phyloP scores from a whole-genome alignment of 2,797 vertebrate species.

The Rhabdophis nuchalis region DNA sequence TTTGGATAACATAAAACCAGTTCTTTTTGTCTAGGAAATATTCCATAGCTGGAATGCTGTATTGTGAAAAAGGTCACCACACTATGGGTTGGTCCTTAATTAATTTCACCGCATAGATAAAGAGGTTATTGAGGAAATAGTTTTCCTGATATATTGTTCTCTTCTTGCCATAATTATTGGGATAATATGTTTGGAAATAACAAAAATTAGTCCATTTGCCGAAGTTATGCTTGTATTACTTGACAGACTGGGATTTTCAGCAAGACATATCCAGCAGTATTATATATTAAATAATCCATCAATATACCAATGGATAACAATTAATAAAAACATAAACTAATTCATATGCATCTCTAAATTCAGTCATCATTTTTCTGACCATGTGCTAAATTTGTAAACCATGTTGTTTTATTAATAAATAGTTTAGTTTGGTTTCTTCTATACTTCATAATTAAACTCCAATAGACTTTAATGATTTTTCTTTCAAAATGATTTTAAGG shows the following conservation, averaged over 20 bases:
- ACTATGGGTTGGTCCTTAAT: not conserved
- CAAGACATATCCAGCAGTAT: not conserved
- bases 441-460: not conserved
- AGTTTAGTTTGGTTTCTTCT: not conserved
- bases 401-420: not conserved
- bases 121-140: not conserved
- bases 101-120: not conserved
- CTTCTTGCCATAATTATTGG: not conserved
- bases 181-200: not conserved
- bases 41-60: not conserved
- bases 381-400: not conserved
- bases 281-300: conserved; percentile 11
- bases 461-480: not conserved
- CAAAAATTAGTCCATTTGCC: not conserved
- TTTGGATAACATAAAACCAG: not conserved
- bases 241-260: not conserved
- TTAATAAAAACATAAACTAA: not conserved
- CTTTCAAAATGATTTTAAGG: not conserved
- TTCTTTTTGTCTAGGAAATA: not conserved
- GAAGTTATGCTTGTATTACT: not conserved
- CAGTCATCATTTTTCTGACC: not conserved
- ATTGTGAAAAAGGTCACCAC: not conserved
- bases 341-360: not conserved
- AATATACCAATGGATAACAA: not conserved
- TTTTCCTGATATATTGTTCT: not conserved